A percentile compares a stretch with the other conserved stretches of the same genome.
These are phyloP conservation scores for Percina caprodes DNA, from an alignment of 2,113 vertebrate genomes.

Conservation along the genomic window DNA sequence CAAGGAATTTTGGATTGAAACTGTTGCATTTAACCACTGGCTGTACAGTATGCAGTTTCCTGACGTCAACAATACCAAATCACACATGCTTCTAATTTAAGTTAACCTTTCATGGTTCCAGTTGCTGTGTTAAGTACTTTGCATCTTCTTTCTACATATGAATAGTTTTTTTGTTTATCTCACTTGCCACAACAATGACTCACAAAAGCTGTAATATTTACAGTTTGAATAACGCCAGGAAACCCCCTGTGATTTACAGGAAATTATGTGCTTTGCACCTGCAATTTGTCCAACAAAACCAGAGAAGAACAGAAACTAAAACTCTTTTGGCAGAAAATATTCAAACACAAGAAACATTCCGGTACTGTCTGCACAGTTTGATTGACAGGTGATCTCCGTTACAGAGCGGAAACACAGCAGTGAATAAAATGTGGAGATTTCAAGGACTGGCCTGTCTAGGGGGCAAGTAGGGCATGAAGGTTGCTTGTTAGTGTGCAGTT, in stretches of 20 bases:
- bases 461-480: background rate
- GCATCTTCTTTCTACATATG: background rate
- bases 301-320: constrained; percentile 11
- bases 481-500: constrained; percentile 31
- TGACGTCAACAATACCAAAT: background rate
- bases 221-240: background rate
- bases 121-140: background rate
- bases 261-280: constrained; percentile 28
- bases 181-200: constrained; percentile 7
- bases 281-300: constrained; percentile 2
- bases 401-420: background rate
- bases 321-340: too few relatives aligned
- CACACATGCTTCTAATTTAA: background rate
- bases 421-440: background rate
- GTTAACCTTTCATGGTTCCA: background rate
- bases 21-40: background rate
- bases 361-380: background rate
- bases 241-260: constrained; percentile 30
- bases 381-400: constrained; percentile 3
- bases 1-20: too few relatives aligned
- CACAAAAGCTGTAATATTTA: background rate
- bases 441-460: background rate
- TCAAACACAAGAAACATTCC: background rate
- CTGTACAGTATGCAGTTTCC: background rate
- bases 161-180: background rate